phyloP scores from a whole-genome alignment of 2,888 invertebrate species.

The Pediacus dermestoides region DNA sequence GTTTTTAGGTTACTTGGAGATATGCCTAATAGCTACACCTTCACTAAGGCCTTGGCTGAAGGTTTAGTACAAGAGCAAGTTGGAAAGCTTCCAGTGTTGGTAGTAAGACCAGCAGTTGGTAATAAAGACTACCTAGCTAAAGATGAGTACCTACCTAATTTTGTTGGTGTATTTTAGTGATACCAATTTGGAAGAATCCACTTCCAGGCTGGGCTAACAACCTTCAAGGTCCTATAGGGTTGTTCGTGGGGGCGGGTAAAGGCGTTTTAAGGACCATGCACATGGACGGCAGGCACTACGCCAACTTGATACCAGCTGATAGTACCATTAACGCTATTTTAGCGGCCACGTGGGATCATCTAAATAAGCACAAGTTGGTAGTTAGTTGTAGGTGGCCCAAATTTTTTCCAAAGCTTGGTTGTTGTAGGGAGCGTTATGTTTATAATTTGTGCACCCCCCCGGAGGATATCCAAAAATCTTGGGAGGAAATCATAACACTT shows the following conservation, averaged over 20 bases:
- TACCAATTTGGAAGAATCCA: constrained; percentile 73
- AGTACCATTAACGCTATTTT: constrained; percentile 75
- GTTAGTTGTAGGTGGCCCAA: background rate
- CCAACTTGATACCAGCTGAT: constrained; percentile 76
- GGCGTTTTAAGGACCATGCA: constrained; percentile 84
- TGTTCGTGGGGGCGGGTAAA: constrained; percentile 76
- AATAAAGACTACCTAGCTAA: constrained; percentile 29
- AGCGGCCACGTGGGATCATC: constrained; percentile 62
- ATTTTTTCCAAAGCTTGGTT: background rate
- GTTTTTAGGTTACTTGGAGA: constrained; percentile 62
- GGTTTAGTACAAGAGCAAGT: constrained; percentile 75
- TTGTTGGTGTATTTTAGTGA: constrained; percentile 61
- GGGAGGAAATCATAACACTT: constrained; percentile 82
- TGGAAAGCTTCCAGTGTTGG: constrained; percentile 69
- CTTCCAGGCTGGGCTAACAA: constrained; percentile 88
- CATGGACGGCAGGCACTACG: constrained; percentile 59
- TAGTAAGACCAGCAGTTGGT: constrained; percentile 83
- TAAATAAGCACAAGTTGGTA: constrained; percentile 23
- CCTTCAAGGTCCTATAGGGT: constrained; percentile 83
- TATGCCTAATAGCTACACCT: constrained; percentile 89
- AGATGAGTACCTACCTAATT: background rate
- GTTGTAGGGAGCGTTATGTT: constrained; percentile 26
- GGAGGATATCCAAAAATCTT: constrained; percentile 56
- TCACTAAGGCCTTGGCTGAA: constrained; percentile 89
- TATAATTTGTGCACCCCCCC: constrained; percentile 27